These are phyloP conservation scores for Zingel zingel DNA, from an alignment of 2,113 vertebrate species.

Conservation along the genomic window DNA sequence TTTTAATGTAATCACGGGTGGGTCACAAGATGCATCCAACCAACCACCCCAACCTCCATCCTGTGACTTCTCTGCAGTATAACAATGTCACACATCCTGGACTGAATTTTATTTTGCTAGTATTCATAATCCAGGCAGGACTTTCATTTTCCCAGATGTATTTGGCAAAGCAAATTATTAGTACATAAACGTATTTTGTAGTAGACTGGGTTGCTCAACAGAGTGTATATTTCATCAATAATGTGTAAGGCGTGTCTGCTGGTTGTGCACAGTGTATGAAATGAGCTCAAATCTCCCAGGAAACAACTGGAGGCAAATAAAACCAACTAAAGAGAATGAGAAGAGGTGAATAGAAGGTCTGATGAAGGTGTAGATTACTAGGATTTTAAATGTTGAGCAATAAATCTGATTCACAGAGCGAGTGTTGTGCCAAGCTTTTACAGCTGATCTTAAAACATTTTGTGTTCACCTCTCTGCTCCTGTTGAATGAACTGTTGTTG, in stretches of 20 bases:
- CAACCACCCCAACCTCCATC: background rate
- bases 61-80: background rate
- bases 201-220: slow-evolving; percentile 3
- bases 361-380: slow-evolving; percentile 29
- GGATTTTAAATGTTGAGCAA: slow-evolving; percentile 29
- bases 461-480: background rate
- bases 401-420: slow-evolving; percentile 27
- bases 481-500: slow-evolving; percentile 12
- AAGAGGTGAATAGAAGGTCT: slow-evolving; percentile 15
- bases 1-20: background rate
- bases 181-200: slow-evolving; percentile 20
- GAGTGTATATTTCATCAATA: slow-evolving; percentile 36
- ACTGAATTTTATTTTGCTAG: background rate
- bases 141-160: slow-evolving; percentile 5
- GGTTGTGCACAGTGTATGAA: slow-evolving; percentile 40
- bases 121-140: background rate
- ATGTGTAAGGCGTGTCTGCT: slow-evolving; percentile 23
- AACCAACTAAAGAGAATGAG: slow-evolving; percentile 27
- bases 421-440: slow-evolving; percentile 44
- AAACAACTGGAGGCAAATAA: slow-evolving; percentile 21
- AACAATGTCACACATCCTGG: background rate
- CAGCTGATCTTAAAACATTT: slow-evolving; percentile 39
- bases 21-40: too few relatives aligned
- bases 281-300: slow-evolving; percentile 48
- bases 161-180: slow-evolving; percentile 37